Evolutionary conservation across 2,888 invertebrate species (phyloP), one percentile per base, ranked within the genome.

Genomic region (Caenorhabditis panamensis): DNA sequence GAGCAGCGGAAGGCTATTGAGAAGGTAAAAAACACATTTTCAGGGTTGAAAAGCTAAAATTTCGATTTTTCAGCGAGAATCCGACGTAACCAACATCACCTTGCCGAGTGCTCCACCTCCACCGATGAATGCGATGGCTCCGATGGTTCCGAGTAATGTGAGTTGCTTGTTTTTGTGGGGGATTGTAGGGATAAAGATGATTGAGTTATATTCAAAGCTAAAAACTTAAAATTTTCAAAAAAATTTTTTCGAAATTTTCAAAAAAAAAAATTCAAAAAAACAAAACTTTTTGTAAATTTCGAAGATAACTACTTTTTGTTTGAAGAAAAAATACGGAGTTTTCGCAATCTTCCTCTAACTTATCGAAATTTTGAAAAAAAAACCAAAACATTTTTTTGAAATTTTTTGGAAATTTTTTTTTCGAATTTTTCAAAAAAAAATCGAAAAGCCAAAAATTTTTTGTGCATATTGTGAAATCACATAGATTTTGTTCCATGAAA

Each of bases 141-240:
- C 75, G 26, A 75, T 75, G 75, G 41, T 75, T 53, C 75, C 75
- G 41, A 75, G 61, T 53, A 41, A 66, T 75, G 75, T 75, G 44
- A 53, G 63, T 62, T 22, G n/a, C n/a, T n/a, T n/a, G n/a, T 47
- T n/a, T n/a, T n/a, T n/a, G n/a, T n/a, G n/a, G n/a, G n/a, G n/a
- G n/a, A n/a, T n/a, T n/a, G n/a, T n/a, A n/a, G n/a, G n/a, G n/a
- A n/a, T n/a, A n/a, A n/a, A n/a, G n/a, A n/a, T n/a, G n/a, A n/a
- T n/a, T n/a, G n/a, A n/a, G n/a, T n/a, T n/a, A n/a, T n/a, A 41
- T 41, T 13, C 41, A 41, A 13, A 41, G 9, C 4, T 6, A 6
- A 6, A 41, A 13, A 41, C 13, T 41, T 41, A 13, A 2, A 47
- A 47, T 47, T 47, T 47, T 47, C 5, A 47, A 18, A 18, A 47